Base-by-base conservation (phyloP, 2,888 invertebrate species). In the Cheilosia impressa region DNA sequence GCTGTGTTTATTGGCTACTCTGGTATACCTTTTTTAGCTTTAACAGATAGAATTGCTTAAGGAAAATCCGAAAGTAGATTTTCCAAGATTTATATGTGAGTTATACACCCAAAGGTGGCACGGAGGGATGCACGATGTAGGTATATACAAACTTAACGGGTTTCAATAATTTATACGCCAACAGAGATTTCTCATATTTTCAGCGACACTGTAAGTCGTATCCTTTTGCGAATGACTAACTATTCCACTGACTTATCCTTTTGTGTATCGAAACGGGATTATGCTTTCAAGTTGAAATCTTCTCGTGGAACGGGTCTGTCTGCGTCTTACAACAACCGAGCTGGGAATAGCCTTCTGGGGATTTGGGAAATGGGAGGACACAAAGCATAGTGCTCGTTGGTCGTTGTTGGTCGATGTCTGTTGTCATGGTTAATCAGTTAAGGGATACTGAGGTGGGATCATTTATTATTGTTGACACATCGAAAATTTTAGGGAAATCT, bases 381-480 rank as follows among this genome's bases (percentile, higher is more conserved):
- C 38, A 66, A 34, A 58, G 24, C 38, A 66, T 58, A 58, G 22
- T 22, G 15, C 53, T 53, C 2, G 31, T 9, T 31, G 31, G 9
- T 31, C 31, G 31, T 31, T 31, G 31, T 27, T 27, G 31, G 9
- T 31, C 53, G 15, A 27, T 71, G 58, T 62, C 72, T 75, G 47
- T 55, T 80, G 80, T 75, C 66, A 80, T 66, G 66, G 80, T 73
- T 75, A 80, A 80, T 80, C 73, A 80, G 62, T 75, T 78, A 38
- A 47, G 55, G 19, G 43, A 55, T 65, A 52, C 27, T 73, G 65
- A 75, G 66, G 73, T 80, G 68, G 75, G 27, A 75, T 75, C 66
- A 66, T 80, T 80, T 80, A 62, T 80, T 66, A 55, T 73, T 27
- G 45, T 60, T 55, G 73, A 79, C 57, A 79, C 58, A 17, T 50